phyloP scores from a whole-genome alignment of 1,140 invertebrate species.

The Macrostomum lignano region DNA sequence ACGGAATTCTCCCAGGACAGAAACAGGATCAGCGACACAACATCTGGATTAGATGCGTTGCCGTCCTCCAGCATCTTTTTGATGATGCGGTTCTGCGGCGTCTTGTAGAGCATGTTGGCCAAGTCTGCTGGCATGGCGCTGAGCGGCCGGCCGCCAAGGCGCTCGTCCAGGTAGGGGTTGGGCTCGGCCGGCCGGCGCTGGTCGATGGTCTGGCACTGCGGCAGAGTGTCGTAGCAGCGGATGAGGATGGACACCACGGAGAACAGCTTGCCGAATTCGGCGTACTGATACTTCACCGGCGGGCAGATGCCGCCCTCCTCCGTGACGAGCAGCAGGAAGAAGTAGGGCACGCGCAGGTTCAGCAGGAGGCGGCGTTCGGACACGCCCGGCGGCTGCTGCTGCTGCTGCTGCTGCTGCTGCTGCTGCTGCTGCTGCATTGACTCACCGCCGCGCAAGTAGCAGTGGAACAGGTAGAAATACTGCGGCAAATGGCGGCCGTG shows the following conservation, averaged over 20 bases:
- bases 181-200: too few relatives aligned
- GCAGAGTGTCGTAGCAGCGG: slow-evolving; percentile 63
- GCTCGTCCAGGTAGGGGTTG: too few relatives aligned
- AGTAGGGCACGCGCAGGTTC: slow-evolving; percentile 54
- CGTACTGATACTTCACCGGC: slow-evolving; percentile 76
- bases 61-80: slow-evolving; percentile 82
- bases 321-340: slow-evolving; percentile 61
- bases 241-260: slow-evolving; percentile 65
- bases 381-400: too few relatives aligned
- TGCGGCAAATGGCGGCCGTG: slow-evolving; percentile 69
- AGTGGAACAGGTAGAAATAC: slow-evolving; percentile 76
- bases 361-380: too few relatives aligned
- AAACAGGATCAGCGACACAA: too few relatives aligned
- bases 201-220: slow-evolving; percentile 42
- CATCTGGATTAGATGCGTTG: slow-evolving; percentile 58
- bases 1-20: slow-evolving; percentile 85
- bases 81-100: too few relatives aligned
- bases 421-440: too few relatives aligned
- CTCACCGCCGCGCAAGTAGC: too few relatives aligned
- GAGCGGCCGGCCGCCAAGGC: too few relatives aligned
- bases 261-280: slow-evolving; percentile 68
- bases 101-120: too few relatives aligned
- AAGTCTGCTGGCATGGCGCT: too few relatives aligned
- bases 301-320: slow-evolving; percentile 72
- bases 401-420: too few relatives aligned